Evolutionary conservation across 2,888 invertebrate genomes (phyloP), one percentile per base, ranked within the genome.

Genomic region (Rhagonycha fulva): DNA sequence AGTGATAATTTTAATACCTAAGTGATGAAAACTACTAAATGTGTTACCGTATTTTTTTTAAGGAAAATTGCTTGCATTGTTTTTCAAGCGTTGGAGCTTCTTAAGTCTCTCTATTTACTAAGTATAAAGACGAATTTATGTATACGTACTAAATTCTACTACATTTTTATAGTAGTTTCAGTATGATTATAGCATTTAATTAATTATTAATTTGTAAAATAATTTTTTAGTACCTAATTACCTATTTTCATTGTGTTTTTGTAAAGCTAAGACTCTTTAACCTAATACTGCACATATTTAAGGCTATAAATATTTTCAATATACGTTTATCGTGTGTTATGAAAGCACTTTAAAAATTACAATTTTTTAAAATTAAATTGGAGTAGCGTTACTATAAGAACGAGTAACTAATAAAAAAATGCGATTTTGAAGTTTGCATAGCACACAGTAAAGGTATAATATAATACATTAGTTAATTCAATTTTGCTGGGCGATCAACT

Each of bases 281-380:
- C 82, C 83, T 85, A 85, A 86, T 85, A 86, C 84, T 85, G 85
- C 83, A 83, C 82, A 84, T 83, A 84, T 74, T 82, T 85, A 86
- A 85, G 85, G 85, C 84, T 85, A 83, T 84, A 84, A 78, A 79
- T 74, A 79, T 62, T 71, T 77, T 77, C 71, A 78, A 75, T 76
- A 74, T 81, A 80, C 72, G 77, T 77, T 72, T 78, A 76, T 79
- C 79, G 80, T 80, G 76, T 79, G 79, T 75, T 47, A 47, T 47
- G 47, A n/a, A 47, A 47, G 47, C 47, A 47, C 47, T 47, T 47
- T 47, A 47, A 47, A 47, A 47, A 7, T 47, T 47, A 47, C 47
- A n/a, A 47, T 47, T n/a, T 47, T 19, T 47, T 47, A 47, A 47
- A 47, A 47, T 47, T 47, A 47, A 47, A n/a, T 47, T 47, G 47